Conservation (phyloP, 1,140 invertebrate species). For the Drosophila teissieri region DNA sequence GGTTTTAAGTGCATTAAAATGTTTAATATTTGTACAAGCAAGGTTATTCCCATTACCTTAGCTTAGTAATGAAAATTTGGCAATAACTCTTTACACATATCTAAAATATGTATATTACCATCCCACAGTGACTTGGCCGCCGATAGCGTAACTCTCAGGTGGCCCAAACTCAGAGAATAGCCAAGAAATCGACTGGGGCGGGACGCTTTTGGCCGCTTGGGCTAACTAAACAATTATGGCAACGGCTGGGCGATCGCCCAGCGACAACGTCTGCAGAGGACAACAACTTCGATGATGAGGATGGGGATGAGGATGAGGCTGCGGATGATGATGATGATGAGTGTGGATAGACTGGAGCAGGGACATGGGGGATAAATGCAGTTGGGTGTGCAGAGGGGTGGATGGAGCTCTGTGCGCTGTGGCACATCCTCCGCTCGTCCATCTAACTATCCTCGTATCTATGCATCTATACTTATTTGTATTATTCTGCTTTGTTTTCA, state of each 20-base stretch:
- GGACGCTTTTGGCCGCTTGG: constrained; percentile 53
- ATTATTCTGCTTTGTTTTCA: constrained; percentile 77
- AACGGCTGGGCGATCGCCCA: constrained; percentile 62
- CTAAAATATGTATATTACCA: background rate
- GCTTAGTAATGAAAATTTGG: no score
- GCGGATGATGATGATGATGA: constrained; percentile 30
- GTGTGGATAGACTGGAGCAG: constrained; percentile 21
- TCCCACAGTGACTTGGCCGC: constrained; percentile 11
- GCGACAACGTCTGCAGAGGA: constrained; percentile 19
- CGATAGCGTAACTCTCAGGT: constrained; percentile 57
- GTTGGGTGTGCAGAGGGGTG: background rate
- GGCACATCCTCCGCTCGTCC: constrained; percentile 58
- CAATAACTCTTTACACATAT: no score
- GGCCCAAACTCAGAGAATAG: constrained; percentile 48
- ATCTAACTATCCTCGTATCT: constrained; percentile 79
- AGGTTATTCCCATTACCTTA: no score
- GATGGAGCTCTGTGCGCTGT: background rate
- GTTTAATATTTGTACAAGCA: no score
- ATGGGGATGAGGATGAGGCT: constrained; percentile 21
- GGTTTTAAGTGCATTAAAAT: no score
- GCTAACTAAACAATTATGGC: constrained; percentile 78
- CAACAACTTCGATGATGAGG: constrained; percentile 9
- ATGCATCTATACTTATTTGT: constrained; percentile 82
- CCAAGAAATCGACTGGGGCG: constrained; percentile 34
- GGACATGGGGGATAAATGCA: background rate